Conservation (phyloP, 30 jellyfish, hydroid and myxozoan species). For the Hydra vulgaris region DNA sequence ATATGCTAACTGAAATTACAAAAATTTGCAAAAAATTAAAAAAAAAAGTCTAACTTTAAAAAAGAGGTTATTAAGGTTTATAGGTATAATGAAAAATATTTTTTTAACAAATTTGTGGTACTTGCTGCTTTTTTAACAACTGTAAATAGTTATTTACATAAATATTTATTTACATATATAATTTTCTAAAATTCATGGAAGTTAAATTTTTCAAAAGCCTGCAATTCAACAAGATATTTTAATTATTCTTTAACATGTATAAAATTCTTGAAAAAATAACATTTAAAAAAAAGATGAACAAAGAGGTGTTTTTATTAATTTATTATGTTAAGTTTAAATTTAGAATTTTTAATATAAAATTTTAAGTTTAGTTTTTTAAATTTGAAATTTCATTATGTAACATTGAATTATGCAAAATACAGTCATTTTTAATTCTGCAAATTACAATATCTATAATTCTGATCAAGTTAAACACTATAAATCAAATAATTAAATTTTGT, state of each 20-base stretch:
- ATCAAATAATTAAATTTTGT: neutral
- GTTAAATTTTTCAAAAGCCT: too few species aligned
- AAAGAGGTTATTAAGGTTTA: neutral
- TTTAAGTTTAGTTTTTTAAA: too few species aligned
- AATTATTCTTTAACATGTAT: too few species aligned
- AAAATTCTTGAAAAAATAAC: too few species aligned
- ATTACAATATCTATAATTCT: too few species aligned
- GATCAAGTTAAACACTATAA: neutral
- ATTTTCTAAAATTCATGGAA: too few species aligned
- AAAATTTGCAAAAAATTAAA: neutral
- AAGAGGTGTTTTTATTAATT: neutral
- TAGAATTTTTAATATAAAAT: too few species aligned
- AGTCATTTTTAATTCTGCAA: too few species aligned
- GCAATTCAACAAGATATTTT: too few species aligned
- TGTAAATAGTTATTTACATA: too few species aligned
- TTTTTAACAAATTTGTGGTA: neutral
- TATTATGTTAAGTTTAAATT: neutral
- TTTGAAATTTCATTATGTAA: neutral
- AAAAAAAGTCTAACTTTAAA: neutral
- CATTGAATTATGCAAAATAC: neutral
- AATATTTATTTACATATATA: too few species aligned
- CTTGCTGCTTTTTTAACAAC: neutral
- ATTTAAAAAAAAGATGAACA: neutral
- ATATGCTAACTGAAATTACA: neutral
- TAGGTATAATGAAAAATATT: neutral